phyloP scores from a whole-genome alignment of 2,113 vertebrate genomes.

The Scartelaos histophorus region DNA sequence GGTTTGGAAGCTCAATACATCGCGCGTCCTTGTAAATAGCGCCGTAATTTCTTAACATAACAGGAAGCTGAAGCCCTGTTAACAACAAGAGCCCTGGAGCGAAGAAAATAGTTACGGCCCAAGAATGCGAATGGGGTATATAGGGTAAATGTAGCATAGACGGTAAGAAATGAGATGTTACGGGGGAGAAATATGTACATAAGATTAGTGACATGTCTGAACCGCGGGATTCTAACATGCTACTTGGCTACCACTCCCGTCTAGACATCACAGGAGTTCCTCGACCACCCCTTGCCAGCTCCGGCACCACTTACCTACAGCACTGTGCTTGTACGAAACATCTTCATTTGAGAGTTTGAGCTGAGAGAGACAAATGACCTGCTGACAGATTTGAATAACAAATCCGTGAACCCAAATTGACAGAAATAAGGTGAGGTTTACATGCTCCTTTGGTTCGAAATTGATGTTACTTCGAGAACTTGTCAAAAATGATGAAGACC shows the following conservation, averaged over 20 bases:
- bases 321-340: slow-evolving; percentile 3
- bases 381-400: slow-evolving; percentile 15
- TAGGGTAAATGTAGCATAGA: neutral
- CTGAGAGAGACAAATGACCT: slow-evolving; percentile 34
- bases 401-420: neutral
- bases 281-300: neutral
- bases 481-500: neutral
- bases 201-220: neutral
- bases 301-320: slow-evolving; percentile 17
- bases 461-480: neutral
- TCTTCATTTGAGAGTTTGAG: slow-evolving; percentile 17
- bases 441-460: neutral
- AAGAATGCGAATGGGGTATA: neutral
- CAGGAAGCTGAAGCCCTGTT: too few species aligned
- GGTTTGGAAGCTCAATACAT: too few species aligned
- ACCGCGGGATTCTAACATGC: neutral
- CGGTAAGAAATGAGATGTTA: neutral
- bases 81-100: too few species aligned
- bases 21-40: too few species aligned
- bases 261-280: neutral
- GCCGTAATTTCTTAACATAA: too few species aligned
- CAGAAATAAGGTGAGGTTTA: neutral
- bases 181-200: neutral
- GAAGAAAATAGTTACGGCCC: too few species aligned
- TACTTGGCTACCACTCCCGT: neutral